Conservation (phyloP, 2,888 invertebrate genomes). For the Macrosiphum euphorbiae region DNA sequence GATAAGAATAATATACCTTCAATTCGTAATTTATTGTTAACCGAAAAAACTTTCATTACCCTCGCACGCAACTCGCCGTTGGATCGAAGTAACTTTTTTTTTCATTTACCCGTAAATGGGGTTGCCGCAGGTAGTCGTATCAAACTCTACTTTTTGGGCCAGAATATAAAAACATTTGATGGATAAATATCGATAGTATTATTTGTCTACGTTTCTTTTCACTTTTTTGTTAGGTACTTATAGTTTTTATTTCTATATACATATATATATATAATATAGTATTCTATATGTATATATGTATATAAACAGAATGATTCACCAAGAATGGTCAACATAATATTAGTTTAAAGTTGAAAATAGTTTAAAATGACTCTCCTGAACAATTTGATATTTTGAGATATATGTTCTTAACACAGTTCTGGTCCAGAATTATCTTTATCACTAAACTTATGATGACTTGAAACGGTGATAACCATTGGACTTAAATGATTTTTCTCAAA, state of each 20-base stretch:
- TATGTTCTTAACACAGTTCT: too few species aligned
- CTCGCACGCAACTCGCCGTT: neutral
- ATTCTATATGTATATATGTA: neutral
- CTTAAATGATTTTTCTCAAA: too few species aligned
- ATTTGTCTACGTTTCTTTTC: neutral
- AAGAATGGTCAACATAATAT: neutral
- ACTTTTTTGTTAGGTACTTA: neutral
- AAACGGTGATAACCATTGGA: too few species aligned
- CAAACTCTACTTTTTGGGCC: neutral
- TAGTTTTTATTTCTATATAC: neutral
- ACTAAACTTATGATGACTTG: too few species aligned
- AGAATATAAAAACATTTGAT: neutral
- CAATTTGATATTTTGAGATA: too few species aligned
- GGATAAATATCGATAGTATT: neutral
- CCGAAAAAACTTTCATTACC: constrained; percentile 9
- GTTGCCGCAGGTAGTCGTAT: neutral
- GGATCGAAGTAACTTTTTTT: neutral
- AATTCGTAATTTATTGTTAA: constrained; percentile 34
- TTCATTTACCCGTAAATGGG: neutral
- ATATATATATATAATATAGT: too few species aligned
- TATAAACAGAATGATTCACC: neutral
- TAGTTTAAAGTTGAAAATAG: neutral
- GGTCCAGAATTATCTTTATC: too few species aligned
- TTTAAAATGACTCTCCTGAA: too few species aligned
- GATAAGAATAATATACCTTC: constrained; percentile 26